phyloP scores from a whole-genome alignment of 1,140 invertebrate genomes.

The Drosophila triauraria region DNA sequence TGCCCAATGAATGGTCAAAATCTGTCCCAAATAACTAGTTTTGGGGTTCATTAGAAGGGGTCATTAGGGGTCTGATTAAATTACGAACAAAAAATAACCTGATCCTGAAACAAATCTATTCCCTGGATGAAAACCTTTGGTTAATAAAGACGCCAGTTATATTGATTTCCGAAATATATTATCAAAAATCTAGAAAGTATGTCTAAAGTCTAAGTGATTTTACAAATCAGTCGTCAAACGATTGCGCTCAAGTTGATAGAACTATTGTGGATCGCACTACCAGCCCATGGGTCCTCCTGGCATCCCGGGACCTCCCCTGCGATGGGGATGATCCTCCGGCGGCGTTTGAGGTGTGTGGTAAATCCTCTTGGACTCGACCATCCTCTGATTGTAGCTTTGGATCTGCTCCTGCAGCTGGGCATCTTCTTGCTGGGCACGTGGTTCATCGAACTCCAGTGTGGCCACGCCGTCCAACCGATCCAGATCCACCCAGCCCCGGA shows the following conservation, averaged over 20 bases:
- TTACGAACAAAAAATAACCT: too few relatives aligned
- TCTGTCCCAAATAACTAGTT: background rate
- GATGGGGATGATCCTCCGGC: conserved; percentile 53
- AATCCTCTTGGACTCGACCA: conserved; percentile 61
- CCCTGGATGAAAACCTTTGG: background rate
- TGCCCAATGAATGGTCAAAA: conserved; percentile 8
- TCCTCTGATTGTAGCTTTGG: conserved; percentile 91
- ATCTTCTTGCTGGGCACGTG: conserved; percentile 92
- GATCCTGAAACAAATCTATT: too few relatives aligned
- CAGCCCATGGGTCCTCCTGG: conserved; percentile 55
- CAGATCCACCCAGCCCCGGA: conserved; percentile 97
- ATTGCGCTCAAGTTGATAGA: background rate
- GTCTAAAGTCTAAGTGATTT: background rate
- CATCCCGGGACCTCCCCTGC: conserved; percentile 29
- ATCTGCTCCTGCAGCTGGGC: conserved; percentile 94
- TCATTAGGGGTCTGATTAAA: background rate
- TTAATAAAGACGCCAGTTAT: background rate
- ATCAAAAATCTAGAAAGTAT: background rate
- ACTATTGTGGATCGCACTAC: conserved; percentile 17
- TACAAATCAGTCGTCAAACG: conserved; percentile 1
- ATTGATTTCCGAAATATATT: background rate
- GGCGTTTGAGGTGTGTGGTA: conserved; percentile 54
- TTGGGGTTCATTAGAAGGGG: conserved; percentile 1
- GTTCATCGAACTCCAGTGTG: conserved; percentile 96
- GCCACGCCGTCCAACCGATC: conserved; percentile 97